Percentiles rank a stretch among this genome's conserved stretches.
Conservation (phyloP, 2,797 vertebrate species). For the Peromyscus nudipes region DNA sequence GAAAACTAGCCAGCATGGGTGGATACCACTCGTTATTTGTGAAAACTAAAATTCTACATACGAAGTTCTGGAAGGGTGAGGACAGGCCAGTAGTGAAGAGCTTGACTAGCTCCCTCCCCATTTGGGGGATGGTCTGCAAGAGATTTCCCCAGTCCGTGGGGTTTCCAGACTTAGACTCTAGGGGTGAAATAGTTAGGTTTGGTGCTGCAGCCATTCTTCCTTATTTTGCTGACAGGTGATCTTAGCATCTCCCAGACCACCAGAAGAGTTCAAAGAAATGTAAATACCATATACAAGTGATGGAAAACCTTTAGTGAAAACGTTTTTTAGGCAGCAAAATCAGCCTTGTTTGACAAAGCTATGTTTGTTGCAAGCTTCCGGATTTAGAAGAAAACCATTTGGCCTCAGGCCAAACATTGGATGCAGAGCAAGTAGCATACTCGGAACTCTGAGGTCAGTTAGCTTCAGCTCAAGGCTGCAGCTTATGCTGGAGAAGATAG, state of each 20-base stretch:
- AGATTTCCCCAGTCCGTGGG: background rate
- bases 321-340: background rate
- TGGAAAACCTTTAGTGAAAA: slow-evolving; percentile 18
- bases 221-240: slow-evolving; percentile 5
- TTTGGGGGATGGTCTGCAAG: background rate
- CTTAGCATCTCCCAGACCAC: slow-evolving; percentile 32
- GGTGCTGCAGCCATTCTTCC: background rate
- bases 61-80: background rate
- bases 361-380: slow-evolving; percentile 8
- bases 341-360: background rate
- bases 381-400: slow-evolving; percentile 13
- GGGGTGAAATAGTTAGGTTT: background rate
- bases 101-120: background rate
- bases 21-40: background rate
- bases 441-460: background rate
- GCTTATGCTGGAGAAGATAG: background rate
- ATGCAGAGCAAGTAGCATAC: background rate
- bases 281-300: background rate
- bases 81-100: background rate
- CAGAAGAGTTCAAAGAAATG: background rate
- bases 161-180: slow-evolving; percentile 31
- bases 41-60: background rate
- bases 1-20: background rate
- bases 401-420: background rate
- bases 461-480: background rate